Evolutionary conservation across 2,888 invertebrate genomes (phyloP).

Genomic region (Oligia latruncula): DNA sequence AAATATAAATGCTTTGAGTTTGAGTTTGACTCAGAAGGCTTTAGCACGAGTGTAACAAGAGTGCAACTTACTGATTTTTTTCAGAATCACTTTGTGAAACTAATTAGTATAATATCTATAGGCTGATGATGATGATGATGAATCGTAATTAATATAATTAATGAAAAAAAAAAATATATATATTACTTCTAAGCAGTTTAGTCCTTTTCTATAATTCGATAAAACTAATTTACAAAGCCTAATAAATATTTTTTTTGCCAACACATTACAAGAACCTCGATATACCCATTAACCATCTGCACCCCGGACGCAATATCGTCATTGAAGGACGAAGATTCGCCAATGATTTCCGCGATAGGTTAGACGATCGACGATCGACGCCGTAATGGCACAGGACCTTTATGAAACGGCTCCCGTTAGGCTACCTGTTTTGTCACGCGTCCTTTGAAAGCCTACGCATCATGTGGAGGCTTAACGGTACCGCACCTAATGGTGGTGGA

Average conservation of each 20-base stretch:
- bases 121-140: no score
- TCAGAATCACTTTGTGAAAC: background rate
- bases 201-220: background rate
- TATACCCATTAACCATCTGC: conserved; percentile 20
- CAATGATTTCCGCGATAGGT: conserved; percentile 25
- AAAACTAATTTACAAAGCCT: no score
- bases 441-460: conserved; percentile 23
- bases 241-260: background rate
- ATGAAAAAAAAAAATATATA: no score
- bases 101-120: no score
- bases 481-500: conserved; percentile 11
- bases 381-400: conserved; percentile 28
- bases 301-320: conserved; percentile 6
- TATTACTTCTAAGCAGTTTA: background rate
- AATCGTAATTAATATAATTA: background rate
- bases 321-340: conserved; percentile 22
- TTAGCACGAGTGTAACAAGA: background rate
- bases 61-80: background rate
- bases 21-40: background rate
- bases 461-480: background rate
- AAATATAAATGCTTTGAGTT: no score
- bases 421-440: conserved; percentile 32
- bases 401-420: conserved; percentile 51
- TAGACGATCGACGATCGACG: conserved; percentile 12
- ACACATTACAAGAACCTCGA: background rate